Conservation (phyloP, 2,113 vertebrate genomes). For the Calyptommatus sinebrachiatus region DNA sequence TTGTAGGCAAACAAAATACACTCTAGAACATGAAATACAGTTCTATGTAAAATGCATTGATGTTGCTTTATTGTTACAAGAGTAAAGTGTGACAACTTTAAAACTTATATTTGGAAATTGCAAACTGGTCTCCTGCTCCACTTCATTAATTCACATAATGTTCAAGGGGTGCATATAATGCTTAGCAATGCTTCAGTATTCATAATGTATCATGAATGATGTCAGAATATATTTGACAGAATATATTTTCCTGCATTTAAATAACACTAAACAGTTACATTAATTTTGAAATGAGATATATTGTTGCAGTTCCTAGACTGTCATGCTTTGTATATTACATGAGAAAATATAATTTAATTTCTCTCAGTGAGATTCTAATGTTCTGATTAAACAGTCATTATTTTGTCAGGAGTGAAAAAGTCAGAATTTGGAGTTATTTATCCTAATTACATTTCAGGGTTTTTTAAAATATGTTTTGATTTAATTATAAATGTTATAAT, state of each 20-base stretch:
- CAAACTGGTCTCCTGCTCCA: neutral
- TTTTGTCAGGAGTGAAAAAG: neutral
- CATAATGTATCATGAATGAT: neutral
- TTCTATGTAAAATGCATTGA: neutral
- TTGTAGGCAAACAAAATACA: neutral
- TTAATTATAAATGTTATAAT: neutral
- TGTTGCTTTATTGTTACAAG: neutral
- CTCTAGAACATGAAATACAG: neutral
- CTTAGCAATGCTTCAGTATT: neutral
- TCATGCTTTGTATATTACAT: constrained; percentile 13
- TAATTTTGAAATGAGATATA: neutral
- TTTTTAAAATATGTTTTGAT: constrained; percentile 26
- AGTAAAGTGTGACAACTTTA: neutral
- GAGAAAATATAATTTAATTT: neutral
- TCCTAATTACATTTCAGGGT: neutral
- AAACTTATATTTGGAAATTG: neutral
- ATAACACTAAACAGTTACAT: constrained; percentile 2
- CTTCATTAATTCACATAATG: neutral
- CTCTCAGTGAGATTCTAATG: neutral
- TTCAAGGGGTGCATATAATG: neutral
- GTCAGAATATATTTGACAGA: neutral
- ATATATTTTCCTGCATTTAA: constrained; percentile 8
- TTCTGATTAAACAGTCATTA: constrained; percentile 4
- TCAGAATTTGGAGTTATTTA: neutral
- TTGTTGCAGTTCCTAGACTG: constrained; percentile 10